These are phyloP conservation scores for Anas acuta DNA, from an alignment of 2,797 vertebrate species.

Conservation along the genomic window DNA sequence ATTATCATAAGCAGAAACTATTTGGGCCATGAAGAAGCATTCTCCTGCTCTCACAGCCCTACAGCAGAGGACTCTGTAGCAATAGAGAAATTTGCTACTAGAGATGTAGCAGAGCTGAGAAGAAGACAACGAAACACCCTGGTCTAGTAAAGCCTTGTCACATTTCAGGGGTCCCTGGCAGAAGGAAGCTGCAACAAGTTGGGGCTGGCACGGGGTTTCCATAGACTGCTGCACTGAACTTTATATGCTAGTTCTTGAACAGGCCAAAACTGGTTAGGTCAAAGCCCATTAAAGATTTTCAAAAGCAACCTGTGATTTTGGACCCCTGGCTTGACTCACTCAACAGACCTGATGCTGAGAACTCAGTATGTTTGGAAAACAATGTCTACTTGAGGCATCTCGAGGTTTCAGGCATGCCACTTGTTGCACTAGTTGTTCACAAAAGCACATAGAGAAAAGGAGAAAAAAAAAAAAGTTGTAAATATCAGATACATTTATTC, in stretches of 20 bases:
- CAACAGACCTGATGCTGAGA: not conserved
- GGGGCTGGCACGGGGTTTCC: fast-evolving
- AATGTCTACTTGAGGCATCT: not conserved
- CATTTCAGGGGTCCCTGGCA: not conserved
- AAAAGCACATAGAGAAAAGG: not conserved
- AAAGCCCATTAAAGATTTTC: not conserved
- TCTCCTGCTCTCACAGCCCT: not conserved
- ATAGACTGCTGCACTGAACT: not conserved
- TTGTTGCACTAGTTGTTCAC: not conserved
- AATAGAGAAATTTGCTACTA: not conserved
- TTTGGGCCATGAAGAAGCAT: not conserved
- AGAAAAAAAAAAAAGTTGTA: not conserved
- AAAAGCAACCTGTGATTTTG: not conserved
- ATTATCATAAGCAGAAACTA: not conserved
- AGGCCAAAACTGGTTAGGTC: not conserved
- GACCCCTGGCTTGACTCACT: not conserved
- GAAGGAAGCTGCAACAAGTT: fast-evolving
- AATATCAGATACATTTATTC: not conserved
- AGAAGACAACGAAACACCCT: not conserved
- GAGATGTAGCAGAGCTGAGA: not conserved
- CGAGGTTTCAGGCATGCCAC: not conserved
- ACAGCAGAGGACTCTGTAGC: not conserved
- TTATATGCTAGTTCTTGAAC: not conserved
- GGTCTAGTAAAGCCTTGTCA: not conserved
- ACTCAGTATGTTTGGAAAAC: not conserved